These are phyloP conservation scores for Dasypolia templi DNA, from an alignment of 2,888 invertebrate genomes.

Conservation along the genomic window DNA sequence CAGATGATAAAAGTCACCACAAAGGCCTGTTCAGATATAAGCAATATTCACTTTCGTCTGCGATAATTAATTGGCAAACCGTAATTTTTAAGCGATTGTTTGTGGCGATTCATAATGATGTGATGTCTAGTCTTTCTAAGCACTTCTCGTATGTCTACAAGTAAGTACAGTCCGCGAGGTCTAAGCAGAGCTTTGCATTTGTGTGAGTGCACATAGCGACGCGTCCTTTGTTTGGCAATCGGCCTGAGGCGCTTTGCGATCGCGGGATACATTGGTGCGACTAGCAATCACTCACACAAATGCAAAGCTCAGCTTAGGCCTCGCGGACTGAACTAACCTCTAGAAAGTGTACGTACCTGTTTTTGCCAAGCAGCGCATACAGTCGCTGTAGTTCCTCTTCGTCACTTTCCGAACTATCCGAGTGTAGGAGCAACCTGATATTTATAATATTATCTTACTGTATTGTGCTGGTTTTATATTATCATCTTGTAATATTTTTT, in stretches of 20 bases:
- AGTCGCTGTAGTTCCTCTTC: constrained; percentile 56
- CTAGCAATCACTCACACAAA: too few species aligned
- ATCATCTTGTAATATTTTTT: not conserved
- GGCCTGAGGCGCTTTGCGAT: too few species aligned
- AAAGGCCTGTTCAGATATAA: constrained; percentile 54
- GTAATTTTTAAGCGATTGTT: not conserved
- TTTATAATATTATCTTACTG: constrained; percentile 52
- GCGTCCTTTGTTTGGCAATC: too few species aligned
- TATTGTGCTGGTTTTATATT: constrained; percentile 20
- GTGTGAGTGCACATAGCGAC: too few species aligned
- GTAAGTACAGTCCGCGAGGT: too few species aligned
- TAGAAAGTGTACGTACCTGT: constrained; percentile 42
- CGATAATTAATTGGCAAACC: constrained; percentile 1
- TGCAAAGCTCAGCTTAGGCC: too few species aligned
- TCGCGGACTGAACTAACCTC: too few species aligned
- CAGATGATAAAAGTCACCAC: constrained; percentile 1
- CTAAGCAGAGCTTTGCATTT: too few species aligned
- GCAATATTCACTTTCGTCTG: constrained; percentile 9
- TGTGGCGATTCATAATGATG: not conserved
- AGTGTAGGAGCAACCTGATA: constrained; percentile 50
- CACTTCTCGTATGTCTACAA: constrained; percentile 15
- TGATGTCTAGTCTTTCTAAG: constrained; percentile 7
- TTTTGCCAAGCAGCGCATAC: constrained; percentile 40
- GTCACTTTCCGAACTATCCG: constrained; percentile 55
- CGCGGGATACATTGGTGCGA: too few species aligned